Base-by-base conservation (phyloP, 2,797 vertebrate species). In the Falco novaeseelandiae region DNA sequence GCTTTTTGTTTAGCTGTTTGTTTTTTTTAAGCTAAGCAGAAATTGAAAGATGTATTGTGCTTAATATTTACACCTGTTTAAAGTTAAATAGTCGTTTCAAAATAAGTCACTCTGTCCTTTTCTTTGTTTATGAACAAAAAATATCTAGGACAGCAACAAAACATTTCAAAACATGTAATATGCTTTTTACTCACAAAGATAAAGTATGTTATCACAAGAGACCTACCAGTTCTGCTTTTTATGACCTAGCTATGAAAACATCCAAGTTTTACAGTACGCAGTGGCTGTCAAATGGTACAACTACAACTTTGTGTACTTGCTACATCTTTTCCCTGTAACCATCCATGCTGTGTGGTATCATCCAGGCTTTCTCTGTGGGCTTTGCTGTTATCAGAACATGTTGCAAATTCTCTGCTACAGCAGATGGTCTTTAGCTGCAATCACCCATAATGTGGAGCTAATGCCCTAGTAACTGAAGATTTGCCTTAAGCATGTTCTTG, bases 401-500 rank as follows among this genome's bases (percentile, higher is more conserved):
- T 6, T 89, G 77, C 84, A 83, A 51, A 70, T 59, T 83, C 90
- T 78, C 55, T 74, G 87, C 85, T 6, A 13, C 78, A 89, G 96
- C 87, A 96, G 92, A 90, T 92, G 95, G 95, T 77, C 67, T 69
- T 30, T 25, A 77, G 52, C 94, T 93, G 88, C 93, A 88, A 16
- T 86, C 90, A 58, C 87, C 81, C 72, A 9, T 30, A 69, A 91
- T 6, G 84, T 62, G 67, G 78, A 96, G 89, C 87, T 87, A 87
- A 89, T 85, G 78, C 92, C 87, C 89, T 70, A 44, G 30, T 52
- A 87, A 80, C 96, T 80, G 81, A 34, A 89, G 84, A 87, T 93
- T 85, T 92, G 95, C 96, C 95, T 94, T 96, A 80, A 96, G 95
- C 83, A 3, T 67, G 87, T 92, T 84, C 93, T 77, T 85, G 84